Base-by-base conservation (phyloP, 2,113 vertebrate species). In the Cynocephalus volans region DNA sequence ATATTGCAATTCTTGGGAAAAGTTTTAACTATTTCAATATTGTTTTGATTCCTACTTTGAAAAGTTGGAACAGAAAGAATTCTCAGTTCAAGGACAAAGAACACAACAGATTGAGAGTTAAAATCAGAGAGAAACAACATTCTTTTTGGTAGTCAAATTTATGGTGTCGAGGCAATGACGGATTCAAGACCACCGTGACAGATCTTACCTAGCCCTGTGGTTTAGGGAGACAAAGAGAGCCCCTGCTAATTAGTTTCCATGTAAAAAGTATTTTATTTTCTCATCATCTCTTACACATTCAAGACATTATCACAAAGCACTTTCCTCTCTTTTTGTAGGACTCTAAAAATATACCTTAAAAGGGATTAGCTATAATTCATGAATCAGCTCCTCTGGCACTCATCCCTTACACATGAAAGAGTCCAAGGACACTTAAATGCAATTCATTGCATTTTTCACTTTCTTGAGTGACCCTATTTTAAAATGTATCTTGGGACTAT, bases 231-330 rank as follows among this genome's bases (percentile, higher is more conserved):
- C 33, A 41, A 82, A 41, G 41, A 81, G n/a, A 89, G 64, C 8
- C 1, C 41, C 56, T 64, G 56, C 14, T 83, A 48, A 86, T 69
- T 75, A 86, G 62, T 86, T 92, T 80, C 8, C 64, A 62, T 54
- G 41, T 86, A 54, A 88, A 79, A 92, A 81, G 13, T 18, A 82
- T 77, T 81, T 60, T 86, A 89, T 73, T 94, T 92, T 60, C 58
- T 69, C 72, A 64, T 24, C 62, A 70, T 93, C 73, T 89, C 62
- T 84, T 72, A 58, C 14, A 87, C 11, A 73, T 50, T 41, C 81
- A 60, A 92, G 88, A 95, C 41, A 93, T 50, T 67, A 84, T 52
- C 80, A 90, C 41, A 91, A 77, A 95, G 70, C 31, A 70, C 23
- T 45, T 48, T 11, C 18, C 28, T 65, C 77, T n/a, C 41, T 56